Conservation (phyloP, 2,113 vertebrate species). For the Ibidorhyncha struthersii region DNA sequence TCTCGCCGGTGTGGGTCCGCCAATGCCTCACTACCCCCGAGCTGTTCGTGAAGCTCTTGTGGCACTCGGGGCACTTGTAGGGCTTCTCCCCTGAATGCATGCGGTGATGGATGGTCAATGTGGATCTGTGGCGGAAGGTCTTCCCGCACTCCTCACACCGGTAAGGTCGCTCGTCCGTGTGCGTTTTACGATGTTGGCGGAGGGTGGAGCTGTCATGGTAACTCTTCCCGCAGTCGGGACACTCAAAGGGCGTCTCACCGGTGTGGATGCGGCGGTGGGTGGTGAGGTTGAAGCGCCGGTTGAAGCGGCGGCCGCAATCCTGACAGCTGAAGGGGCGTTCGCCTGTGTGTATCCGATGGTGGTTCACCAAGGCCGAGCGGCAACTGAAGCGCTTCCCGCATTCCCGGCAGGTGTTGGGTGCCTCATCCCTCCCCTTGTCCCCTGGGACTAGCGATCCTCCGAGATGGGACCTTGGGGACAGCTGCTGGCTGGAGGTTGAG, state of each 20-base stretch:
- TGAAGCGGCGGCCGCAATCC: neutral
- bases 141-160: neutral
- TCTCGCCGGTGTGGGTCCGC: conserved; percentile 61
- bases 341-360: neutral
- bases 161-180: neutral
- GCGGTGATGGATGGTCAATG: neutral
- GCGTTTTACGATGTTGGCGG: neutral
- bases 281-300: neutral
- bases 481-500: no score
- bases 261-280: neutral
- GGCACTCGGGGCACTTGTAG: neutral
- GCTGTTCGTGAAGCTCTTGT: neutral
- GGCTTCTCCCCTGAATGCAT: neutral
- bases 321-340: neutral
- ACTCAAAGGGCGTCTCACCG: neutral
- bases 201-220: neutral
- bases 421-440: no score
- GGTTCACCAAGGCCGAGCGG: neutral
- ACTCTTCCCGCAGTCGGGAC: neutral
- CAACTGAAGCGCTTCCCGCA: no score
- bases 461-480: no score
- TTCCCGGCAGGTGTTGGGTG: no score
- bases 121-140: neutral
- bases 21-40: neutral
- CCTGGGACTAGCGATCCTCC: no score